phyloP scores from a whole-genome alignment of 2,888 invertebrate species.

The Chromoteleia sp. region DNA sequence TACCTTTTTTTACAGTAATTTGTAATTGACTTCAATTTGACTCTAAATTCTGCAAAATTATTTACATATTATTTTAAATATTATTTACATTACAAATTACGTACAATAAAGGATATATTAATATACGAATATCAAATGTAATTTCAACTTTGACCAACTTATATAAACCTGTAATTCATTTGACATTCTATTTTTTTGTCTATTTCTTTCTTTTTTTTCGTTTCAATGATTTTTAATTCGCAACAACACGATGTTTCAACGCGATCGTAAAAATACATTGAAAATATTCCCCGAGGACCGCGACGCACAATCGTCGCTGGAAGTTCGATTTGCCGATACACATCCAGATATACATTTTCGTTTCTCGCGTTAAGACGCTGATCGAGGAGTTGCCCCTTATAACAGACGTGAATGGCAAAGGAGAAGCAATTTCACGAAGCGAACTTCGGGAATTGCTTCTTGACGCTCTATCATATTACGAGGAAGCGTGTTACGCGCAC shows the following conservation, averaged over 20 bases:
- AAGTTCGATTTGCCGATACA: slow-evolving; percentile 80
- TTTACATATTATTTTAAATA: too few species aligned
- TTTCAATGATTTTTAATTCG: slow-evolving; percentile 10
- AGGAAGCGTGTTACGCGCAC: slow-evolving; percentile 55
- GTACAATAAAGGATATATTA: too few species aligned
- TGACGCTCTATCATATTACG: slow-evolving; percentile 65
- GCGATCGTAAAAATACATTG: slow-evolving; percentile 60
- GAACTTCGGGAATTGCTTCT: slow-evolving; percentile 69
- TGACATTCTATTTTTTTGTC: too few species aligned
- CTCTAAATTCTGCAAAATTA: too few species aligned
- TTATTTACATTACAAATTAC: too few species aligned
- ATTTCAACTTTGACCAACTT: too few species aligned
- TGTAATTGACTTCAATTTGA: too few species aligned
- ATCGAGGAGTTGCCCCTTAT: slow-evolving; percentile 67
- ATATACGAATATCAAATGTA: too few species aligned
- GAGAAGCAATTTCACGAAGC: slow-evolving; percentile 69
- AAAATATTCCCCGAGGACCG: slow-evolving; percentile 67
- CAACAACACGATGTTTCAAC: neutral
- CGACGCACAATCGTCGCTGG: slow-evolving; percentile 74
- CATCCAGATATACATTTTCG: slow-evolving; percentile 81
- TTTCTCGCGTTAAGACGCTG: slow-evolving; percentile 73
- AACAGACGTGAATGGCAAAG: slow-evolving; percentile 73
- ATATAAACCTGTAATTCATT: too few species aligned
- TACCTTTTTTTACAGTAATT: too few species aligned
- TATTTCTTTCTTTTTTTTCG: neutral